Percentiles rank a stretch among this genome's conserved stretches.
Conservation (phyloP, 2,888 invertebrate genomes). For the Brachyopa scutellaris region DNA sequence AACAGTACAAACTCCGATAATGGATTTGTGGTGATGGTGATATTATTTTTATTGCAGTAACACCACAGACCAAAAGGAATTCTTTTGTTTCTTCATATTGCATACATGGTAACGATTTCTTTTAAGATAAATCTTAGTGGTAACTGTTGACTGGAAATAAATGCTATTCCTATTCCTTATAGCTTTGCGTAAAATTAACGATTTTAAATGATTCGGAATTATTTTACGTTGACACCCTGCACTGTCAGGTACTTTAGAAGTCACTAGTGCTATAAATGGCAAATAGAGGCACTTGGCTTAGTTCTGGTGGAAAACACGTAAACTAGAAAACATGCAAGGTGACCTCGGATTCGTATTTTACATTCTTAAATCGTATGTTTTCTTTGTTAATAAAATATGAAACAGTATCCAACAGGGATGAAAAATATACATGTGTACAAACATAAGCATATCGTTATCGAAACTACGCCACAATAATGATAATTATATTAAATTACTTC, state of each 20-base stretch:
- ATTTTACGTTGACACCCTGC: not conserved
- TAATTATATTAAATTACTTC: conserved; percentile 9
- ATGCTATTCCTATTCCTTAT: no score
- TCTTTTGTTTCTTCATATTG: no score
- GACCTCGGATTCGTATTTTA: conserved; percentile 26
- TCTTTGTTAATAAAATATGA: not conserved
- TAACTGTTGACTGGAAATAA: no score
- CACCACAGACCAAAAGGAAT: no score
- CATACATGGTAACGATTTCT: no score
- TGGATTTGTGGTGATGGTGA: no score
- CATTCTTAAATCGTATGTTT: not conserved
- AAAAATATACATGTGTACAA: no score
- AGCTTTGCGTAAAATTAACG: no score
- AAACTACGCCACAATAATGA: conserved; percentile 30
- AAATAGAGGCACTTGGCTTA: not conserved
- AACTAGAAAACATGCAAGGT: conserved; percentile 21
- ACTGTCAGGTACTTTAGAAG: not conserved
- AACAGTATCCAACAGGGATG: not conserved
- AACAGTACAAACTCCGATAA: no score
- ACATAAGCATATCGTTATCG: no score
- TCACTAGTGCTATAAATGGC: not conserved
- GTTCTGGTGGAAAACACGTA: not conserved
- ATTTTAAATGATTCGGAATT: not conserved
- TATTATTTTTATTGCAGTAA: no score
- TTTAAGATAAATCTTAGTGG: no score